Evolutionary conservation across 1,140 invertebrate genomes (phyloP), one percentile per base, ranked within the genome.

Genomic region (Drosophila sproati): DNA sequence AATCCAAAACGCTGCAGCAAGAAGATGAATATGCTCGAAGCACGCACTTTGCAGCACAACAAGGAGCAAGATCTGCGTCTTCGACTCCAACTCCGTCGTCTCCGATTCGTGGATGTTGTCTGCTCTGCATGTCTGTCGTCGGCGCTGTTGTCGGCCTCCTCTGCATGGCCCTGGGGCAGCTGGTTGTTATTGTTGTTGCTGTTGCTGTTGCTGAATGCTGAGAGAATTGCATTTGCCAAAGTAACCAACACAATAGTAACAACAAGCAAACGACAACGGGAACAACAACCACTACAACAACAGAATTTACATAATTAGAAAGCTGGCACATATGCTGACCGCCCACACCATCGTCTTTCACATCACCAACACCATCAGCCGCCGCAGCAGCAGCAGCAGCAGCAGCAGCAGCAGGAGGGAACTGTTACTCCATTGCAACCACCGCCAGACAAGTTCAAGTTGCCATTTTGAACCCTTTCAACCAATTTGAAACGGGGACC

Each of bases 21-120:
- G 70, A 92, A 92, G 91, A 92, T 92, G 91, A 91, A 92, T 92
- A 92, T 87, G 81, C 86, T 60, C 59, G 39, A 76, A 81, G 68
- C 91, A 92, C 91, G 91, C 91, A 92, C 91, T 82, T 78, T 78
- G 54, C 67, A 52, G 61, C 43, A 55, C 67, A 59, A 34, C 61
- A 43, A 56, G 60, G 55, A 39, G 5, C 29, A 29, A 52, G 60
- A 59, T 37, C 48, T 52, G 63, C 39, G 12, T 4, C 34, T 37
- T 7, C 37, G 52, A 35, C 63, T 48, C 10, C 59, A 52, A 57
- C 51, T 64, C 47, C 59, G 20, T 7, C 37, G 52, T 31, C 63
- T 48, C 10, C 59, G 52, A 57, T 47, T 64, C 47, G 54, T 48
- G 71, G 41, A 59, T 67, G 61, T 64, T 77, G 73, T 72, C 68